Conservation (phyloP, 2,888 invertebrate genomes). For the Polydrusus pterygomalis region DNA sequence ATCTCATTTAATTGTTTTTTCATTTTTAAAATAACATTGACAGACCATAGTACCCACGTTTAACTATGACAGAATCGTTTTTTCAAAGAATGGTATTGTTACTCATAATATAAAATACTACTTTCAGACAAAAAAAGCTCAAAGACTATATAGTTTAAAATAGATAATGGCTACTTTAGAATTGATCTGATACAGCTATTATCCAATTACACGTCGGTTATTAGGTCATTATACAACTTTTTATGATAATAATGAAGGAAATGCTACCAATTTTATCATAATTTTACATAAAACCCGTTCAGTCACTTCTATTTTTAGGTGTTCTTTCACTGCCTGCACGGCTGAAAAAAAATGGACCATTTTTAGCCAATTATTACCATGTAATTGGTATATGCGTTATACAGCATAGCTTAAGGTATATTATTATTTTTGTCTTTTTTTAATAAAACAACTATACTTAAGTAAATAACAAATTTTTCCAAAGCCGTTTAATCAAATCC, state of each 20-base stretch:
- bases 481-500: too few species aligned
- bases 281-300: constrained; percentile 21
- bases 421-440: too few species aligned
- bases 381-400: too few species aligned
- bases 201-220: not conserved
- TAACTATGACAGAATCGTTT: constrained; percentile 5
- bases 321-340: not conserved
- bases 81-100: not conserved
- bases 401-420: too few species aligned
- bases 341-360: not conserved
- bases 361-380: not conserved
- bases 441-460: too few species aligned
- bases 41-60: not conserved
- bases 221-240: constrained; percentile 20
- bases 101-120: not conserved
- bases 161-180: not conserved
- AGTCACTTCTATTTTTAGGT: constrained; percentile 16
- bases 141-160: not conserved
- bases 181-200: constrained; percentile 12
- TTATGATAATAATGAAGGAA: constrained; percentile 18
- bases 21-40: too few species aligned
- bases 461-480: too few species aligned
- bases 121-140: not conserved
- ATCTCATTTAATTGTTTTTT: too few species aligned
- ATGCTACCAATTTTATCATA: constrained; percentile 18